Evolutionary conservation across 2,113 vertebrate species (phyloP).

Genomic region (Isichthys henryi): DNA sequence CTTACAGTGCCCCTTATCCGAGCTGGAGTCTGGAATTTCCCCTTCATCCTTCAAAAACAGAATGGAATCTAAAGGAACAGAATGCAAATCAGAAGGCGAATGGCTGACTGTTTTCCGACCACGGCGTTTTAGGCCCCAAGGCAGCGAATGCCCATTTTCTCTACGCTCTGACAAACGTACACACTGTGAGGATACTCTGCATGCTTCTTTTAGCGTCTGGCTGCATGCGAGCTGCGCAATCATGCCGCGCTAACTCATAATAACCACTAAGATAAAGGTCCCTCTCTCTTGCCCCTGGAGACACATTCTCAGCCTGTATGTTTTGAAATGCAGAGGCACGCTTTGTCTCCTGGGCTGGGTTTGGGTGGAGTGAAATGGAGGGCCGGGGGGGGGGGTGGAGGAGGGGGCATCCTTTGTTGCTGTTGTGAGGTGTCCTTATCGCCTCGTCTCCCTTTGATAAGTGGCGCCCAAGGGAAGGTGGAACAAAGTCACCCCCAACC

Average conservation of each 20-base stretch:
- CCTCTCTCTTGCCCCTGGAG: neutral
- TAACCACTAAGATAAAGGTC: neutral
- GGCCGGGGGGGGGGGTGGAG: neutral
- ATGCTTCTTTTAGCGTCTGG: neutral
- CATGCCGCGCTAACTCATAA: neutral
- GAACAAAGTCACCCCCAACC: neutral
- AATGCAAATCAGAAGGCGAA: neutral
- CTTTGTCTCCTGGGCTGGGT: neutral
- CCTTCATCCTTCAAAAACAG: neutral
- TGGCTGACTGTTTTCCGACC: neutral
- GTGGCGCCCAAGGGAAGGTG: neutral
- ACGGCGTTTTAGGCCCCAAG: neutral
- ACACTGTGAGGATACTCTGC: neutral
- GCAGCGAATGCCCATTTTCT: neutral
- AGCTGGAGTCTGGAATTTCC: neutral
- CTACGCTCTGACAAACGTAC: neutral
- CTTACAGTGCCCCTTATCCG: neutral
- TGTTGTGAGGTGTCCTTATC: neutral
- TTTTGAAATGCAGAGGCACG: neutral
- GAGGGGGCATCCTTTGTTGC: neutral
- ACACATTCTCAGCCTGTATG: neutral
- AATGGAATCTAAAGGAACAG: neutral
- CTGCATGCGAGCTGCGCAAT: neutral
- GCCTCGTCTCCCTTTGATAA: neutral
- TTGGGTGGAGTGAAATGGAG: neutral